These are phyloP conservation scores for Echinops telfairi DNA, from an alignment of 2,113 vertebrate genomes.

Conservation along the genomic window DNA sequence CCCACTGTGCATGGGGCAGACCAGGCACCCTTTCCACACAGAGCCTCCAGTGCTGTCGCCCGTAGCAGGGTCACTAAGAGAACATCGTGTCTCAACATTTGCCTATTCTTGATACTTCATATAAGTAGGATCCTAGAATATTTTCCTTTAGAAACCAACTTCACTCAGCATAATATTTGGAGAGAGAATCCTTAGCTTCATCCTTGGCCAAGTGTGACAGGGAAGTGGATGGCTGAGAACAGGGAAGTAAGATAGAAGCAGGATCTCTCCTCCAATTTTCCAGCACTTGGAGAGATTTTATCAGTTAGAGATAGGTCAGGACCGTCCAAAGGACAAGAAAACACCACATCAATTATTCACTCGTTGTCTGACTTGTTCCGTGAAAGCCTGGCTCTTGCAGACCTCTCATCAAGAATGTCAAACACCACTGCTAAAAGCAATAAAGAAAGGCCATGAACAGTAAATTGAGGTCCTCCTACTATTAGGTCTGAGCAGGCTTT, in stretches of 20 bases:
- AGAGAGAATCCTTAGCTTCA: not conserved
- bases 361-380: not conserved
- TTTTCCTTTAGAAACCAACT: not conserved
- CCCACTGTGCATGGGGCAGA: too few species aligned
- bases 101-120: not conserved
- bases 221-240: not conserved
- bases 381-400: not conserved
- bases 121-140: not conserved
- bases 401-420: not conserved
- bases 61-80: too few species aligned
- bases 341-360: not conserved
- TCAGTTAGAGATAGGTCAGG: not conserved
- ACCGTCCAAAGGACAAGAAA: not conserved
- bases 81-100: not conserved
- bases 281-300: not conserved
- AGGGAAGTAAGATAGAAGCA: not conserved
- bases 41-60: too few species aligned
- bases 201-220: not conserved
- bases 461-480: not conserved
- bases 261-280: not conserved
- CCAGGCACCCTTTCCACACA: too few species aligned
- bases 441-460: not conserved
- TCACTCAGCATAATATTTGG: not conserved
- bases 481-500: not conserved
- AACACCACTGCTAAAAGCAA: not conserved